phyloP scores from a whole-genome alignment of 2,797 vertebrate genomes.

The Amphiprion clarkii region DNA sequence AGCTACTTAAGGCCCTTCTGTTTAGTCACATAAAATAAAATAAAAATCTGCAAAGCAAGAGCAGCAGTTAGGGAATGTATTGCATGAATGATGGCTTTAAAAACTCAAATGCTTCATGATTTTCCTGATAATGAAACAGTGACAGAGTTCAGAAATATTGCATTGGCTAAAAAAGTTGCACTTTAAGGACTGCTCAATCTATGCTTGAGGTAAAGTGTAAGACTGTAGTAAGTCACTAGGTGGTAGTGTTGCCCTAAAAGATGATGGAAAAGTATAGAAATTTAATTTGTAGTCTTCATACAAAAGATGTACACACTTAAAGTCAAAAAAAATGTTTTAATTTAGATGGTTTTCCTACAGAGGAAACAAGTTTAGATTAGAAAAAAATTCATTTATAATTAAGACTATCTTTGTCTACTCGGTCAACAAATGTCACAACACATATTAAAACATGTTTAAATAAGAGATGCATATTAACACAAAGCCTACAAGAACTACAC shows the following conservation, averaged over 20 bases:
- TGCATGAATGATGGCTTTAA: too few relatives aligned
- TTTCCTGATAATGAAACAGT: too few relatives aligned
- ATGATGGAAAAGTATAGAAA: too few relatives aligned
- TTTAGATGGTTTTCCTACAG: slow-evolving; percentile 51
- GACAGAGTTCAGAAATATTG: too few relatives aligned
- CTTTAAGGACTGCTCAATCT: too few relatives aligned
- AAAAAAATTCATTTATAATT: slow-evolving; percentile 69
- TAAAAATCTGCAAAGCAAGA: not conserved
- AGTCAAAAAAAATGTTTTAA: slow-evolving; percentile 67
- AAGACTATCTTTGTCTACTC: slow-evolving; percentile 34
- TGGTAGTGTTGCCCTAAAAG: slow-evolving; percentile 12
- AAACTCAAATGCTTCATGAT: too few relatives aligned
- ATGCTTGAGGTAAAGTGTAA: too few relatives aligned
- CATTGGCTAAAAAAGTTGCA: too few relatives aligned
- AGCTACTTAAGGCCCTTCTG: too few relatives aligned
- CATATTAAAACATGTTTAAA: slow-evolving; percentile 66
- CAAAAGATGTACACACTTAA: slow-evolving; percentile 12
- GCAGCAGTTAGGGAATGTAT: not conserved
- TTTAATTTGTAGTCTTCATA: not conserved
- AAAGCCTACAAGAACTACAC: slow-evolving; percentile 54
- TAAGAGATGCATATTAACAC: slow-evolving; percentile 66
- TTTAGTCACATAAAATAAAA: not conserved
- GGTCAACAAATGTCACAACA: slow-evolving; percentile 49
- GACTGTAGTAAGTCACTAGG: not conserved
- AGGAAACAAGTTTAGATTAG: slow-evolving; percentile 69